A percentile compares a stretch with the other conserved stretches of the same genome.
phyloP scores from a whole-genome alignment of 2,113 vertebrate species.

The Gymnocephalus cernua region DNA sequence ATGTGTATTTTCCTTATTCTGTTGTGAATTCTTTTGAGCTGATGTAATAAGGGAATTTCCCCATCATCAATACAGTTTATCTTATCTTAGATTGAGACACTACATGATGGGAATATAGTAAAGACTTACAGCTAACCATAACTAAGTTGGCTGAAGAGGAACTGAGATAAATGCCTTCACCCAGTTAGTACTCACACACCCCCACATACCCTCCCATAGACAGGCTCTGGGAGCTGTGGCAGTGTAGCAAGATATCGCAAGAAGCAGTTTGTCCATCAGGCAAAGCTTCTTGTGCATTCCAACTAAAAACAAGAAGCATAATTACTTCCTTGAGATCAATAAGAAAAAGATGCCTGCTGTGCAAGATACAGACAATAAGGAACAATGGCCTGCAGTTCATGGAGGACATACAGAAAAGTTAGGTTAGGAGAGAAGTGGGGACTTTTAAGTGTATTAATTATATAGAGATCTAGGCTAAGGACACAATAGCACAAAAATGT shows the following conservation, averaged over 20 bases:
- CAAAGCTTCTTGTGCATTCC: conserved; percentile 59
- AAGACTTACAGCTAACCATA: background rate
- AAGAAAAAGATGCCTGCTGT: conserved; percentile 15
- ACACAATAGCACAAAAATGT: conserved; percentile 65
- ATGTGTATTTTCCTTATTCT: no score
- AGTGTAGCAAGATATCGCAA: conserved; percentile 30
- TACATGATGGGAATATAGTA: conserved; percentile 4
- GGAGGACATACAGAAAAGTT: conserved; percentile 45
- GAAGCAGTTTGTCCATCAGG: conserved; percentile 41
- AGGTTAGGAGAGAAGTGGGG: conserved; percentile 8
- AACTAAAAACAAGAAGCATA: conserved; percentile 55
- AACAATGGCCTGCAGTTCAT: conserved; percentile 29
- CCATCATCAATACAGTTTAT: no score
- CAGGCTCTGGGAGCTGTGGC: conserved; percentile 25
- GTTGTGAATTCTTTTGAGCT: no score
- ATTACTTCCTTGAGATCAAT: conserved; percentile 67
- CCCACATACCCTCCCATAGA: conserved; percentile 50
- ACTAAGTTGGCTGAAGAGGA: conserved; percentile 12
- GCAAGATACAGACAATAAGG: conserved; percentile 16
- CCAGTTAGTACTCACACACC: conserved; percentile 17
- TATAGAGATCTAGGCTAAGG: conserved; percentile 40
- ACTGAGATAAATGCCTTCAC: conserved; percentile 21
- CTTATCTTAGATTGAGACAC: background rate
- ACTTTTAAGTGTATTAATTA: conserved; percentile 58
- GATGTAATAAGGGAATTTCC: no score